phyloP scores from a whole-genome alignment of 2,113 vertebrate genomes.

The Girardinichthys multiradiatus region DNA sequence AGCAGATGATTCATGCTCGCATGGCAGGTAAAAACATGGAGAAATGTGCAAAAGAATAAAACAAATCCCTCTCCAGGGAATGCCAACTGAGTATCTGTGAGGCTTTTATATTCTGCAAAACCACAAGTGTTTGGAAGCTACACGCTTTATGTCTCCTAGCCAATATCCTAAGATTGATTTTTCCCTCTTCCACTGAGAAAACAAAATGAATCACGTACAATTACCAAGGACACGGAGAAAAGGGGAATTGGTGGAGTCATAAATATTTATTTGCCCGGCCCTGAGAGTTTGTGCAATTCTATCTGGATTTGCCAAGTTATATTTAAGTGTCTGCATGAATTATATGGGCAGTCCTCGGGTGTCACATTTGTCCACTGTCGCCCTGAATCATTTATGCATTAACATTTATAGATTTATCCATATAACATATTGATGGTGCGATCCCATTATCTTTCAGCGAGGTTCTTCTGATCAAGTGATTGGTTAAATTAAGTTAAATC shows the following conservation, averaged over 20 bases:
- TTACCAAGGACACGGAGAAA: conserved; percentile 74
- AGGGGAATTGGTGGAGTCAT: conserved; percentile 71
- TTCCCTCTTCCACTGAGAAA: conserved; percentile 73
- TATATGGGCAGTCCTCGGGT: conserved; percentile 70
- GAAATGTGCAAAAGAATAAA: conserved; percentile 48
- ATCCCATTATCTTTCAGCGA: conserved; percentile 56
- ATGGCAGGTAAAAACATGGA: conserved; percentile 28
- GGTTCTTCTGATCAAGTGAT: conserved; percentile 50
- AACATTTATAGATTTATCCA: conserved; percentile 63
- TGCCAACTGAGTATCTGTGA: conserved; percentile 40
- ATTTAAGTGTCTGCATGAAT: conserved; percentile 85
- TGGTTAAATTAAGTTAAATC: conserved; percentile 60
- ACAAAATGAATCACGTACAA: conserved; percentile 80
- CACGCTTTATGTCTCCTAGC: conserved; percentile 65
- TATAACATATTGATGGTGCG: conserved; percentile 51
- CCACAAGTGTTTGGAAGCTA: conserved; percentile 61
- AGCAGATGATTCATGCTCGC: conserved; percentile 1
- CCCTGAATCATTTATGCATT: conserved; percentile 74
- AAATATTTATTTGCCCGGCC: conserved; percentile 82
- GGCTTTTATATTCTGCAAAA: conserved; percentile 49
- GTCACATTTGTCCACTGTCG: conserved; percentile 79
- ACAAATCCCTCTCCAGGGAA: conserved; percentile 41
- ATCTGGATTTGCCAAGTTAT: conserved; percentile 78
- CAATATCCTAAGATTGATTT: conserved; percentile 80
- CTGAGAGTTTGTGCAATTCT: conserved; percentile 78